Evolutionary conservation across 2,797 vertebrate species (phyloP).

Genomic region (Clamator glandarius): DNA sequence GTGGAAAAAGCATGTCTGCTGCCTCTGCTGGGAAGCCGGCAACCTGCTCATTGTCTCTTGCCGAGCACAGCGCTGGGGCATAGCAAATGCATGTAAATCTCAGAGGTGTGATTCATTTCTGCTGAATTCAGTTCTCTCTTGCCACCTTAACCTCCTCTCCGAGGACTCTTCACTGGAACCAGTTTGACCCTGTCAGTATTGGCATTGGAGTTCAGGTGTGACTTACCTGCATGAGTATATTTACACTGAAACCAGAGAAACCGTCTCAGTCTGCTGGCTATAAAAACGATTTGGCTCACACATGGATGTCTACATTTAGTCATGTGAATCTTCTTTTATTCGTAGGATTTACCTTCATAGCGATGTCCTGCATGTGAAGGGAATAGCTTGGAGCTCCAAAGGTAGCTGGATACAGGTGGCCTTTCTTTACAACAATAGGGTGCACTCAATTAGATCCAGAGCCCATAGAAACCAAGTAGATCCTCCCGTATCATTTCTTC

Average conservation of each 20-base stretch:
- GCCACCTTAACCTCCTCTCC: neutral
- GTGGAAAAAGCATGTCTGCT: neutral
- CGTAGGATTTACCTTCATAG: neutral
- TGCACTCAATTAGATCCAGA: neutral
- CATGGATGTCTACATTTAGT: neutral
- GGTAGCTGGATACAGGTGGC: neutral
- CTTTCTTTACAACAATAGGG: neutral
- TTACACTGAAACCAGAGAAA: neutral
- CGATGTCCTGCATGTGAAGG: neutral
- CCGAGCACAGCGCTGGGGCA: neutral
- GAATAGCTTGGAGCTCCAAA: neutral
- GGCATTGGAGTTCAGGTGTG: neutral
- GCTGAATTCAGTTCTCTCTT: neutral
- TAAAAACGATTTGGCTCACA: neutral
- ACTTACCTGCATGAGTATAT: neutral
- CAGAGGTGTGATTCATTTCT: neutral
- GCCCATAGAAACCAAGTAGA: neutral
- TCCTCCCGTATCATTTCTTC: neutral
- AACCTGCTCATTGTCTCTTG: neutral
- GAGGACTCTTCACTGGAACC: neutral
- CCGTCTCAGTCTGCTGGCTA: neutral
- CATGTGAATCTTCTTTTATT: rapidly evolving
- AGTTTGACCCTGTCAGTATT: neutral
- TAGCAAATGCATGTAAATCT: neutral
- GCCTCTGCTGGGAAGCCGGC: neutral